Evolutionary conservation across 1,140 invertebrate species (phyloP).

Genomic region (Heliconius himera): DNA sequence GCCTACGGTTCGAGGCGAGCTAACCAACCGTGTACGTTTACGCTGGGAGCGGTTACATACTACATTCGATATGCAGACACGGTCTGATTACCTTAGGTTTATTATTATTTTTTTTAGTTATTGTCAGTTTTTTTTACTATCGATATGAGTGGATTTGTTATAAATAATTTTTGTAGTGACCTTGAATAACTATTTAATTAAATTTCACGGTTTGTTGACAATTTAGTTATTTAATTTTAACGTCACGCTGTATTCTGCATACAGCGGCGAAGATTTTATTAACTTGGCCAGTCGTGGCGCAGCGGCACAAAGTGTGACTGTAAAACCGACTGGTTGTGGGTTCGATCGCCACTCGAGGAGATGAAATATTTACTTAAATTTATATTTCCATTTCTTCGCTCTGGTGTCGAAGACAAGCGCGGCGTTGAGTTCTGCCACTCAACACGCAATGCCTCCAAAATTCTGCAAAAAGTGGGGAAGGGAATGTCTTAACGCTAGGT

Average conservation of each 20-base stretch:
- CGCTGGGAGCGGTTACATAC: constrained; percentile 27
- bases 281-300: no score
- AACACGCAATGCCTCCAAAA: no score
- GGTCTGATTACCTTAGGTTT: constrained; percentile 26
- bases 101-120: constrained; percentile 19
- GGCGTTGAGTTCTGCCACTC: no score
- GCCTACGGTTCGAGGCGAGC: constrained; percentile 8
- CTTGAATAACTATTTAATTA: background rate
- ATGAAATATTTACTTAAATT: no score
- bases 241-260: no score
- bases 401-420: no score
- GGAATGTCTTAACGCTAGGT: no score
- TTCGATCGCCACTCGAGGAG: no score
- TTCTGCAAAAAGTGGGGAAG: no score
- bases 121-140: constrained; percentile 10
- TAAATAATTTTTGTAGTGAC: background rate
- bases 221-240: background rate
- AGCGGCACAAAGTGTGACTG: no score
- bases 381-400: no score
- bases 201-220: background rate
- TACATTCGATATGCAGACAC: constrained; percentile 33
- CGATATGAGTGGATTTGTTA: background rate
- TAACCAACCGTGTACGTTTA: constrained; percentile 34
- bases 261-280: background rate
- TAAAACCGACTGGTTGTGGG: no score